phyloP scores from a whole-genome alignment of 2,797 vertebrate genomes.

The Platalea minor region DNA sequence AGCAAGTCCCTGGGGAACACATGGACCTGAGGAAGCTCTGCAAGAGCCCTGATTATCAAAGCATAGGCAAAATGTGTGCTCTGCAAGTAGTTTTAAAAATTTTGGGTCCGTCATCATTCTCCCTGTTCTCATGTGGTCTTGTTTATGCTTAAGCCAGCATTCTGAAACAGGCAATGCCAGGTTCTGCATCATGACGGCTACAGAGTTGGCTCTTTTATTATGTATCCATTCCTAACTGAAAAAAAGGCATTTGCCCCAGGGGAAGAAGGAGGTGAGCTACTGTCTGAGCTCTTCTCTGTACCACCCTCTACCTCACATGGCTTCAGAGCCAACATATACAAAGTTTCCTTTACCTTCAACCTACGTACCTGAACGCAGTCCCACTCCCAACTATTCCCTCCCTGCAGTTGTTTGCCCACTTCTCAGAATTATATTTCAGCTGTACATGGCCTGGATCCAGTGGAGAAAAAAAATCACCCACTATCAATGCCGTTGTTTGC shows the following conservation, averaged over 20 bases:
- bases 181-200: slow-evolving; percentile 41
- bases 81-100: neutral
- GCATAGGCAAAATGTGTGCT: neutral
- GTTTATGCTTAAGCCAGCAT: slow-evolving; percentile 58
- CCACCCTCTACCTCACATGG: slow-evolving; percentile 57
- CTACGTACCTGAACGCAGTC: slow-evolving; percentile 41
- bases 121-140: slow-evolving; percentile 34
- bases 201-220: slow-evolving; percentile 48
- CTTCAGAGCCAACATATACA: slow-evolving; percentile 61
- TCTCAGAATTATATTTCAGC: slow-evolving; percentile 8
- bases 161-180: slow-evolving; percentile 54
- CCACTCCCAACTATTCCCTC: slow-evolving; percentile 28
- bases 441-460: neutral
- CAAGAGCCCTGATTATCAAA: neutral
- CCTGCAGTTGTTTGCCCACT: slow-evolving; percentile 21
- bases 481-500: neutral
- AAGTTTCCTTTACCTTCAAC: slow-evolving; percentile 52
- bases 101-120: slow-evolving; percentile 37
- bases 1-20: neutral
- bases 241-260: slow-evolving; percentile 47
- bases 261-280: slow-evolving; percentile 61
- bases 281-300: slow-evolving; percentile 51
- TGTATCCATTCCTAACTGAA: slow-evolving; percentile 58
- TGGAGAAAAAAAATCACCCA: neutral
- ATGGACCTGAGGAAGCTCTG: neutral